Conservation (phyloP, 2,888 invertebrate species). For the Macropis europaea region DNA sequence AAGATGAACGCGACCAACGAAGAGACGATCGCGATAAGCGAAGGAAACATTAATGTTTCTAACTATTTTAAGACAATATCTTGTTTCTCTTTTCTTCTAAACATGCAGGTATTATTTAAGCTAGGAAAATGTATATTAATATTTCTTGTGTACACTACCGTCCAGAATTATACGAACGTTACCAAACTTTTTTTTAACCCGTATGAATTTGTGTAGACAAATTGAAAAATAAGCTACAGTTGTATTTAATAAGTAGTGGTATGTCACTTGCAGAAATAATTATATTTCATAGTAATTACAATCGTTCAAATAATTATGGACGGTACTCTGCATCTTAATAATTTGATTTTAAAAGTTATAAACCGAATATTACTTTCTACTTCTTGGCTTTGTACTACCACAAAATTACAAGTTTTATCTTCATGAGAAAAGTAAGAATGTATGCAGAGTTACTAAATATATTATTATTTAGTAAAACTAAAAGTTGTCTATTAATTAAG, state of each 20-base stretch:
- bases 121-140: not conserved
- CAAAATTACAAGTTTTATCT: not conserved
- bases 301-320: not conserved
- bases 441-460: conserved; percentile 20
- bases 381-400: not conserved
- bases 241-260: no score
- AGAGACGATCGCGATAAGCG: conserved; percentile 76
- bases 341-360: not conserved
- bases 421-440: not conserved
- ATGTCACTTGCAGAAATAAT: no score
- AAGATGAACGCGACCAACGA: conserved; percentile 80
- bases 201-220: no score
- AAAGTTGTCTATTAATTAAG: no score
- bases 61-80: conserved; percentile 8
- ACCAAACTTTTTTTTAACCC: no score
- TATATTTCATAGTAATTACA: not conserved
- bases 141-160: not conserved
- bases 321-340: no score
- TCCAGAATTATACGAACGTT: no score
- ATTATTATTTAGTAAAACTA: conserved; percentile 10
- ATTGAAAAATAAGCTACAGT: no score
- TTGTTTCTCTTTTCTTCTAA: not conserved
- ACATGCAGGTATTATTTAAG: not conserved
- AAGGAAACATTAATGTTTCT: conserved; percentile 68
- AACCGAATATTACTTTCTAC: conserved; percentile 11